Evolutionary conservation across 1,140 invertebrate genomes (phyloP).

Genomic region (Lasioglossum baleicum): DNA sequence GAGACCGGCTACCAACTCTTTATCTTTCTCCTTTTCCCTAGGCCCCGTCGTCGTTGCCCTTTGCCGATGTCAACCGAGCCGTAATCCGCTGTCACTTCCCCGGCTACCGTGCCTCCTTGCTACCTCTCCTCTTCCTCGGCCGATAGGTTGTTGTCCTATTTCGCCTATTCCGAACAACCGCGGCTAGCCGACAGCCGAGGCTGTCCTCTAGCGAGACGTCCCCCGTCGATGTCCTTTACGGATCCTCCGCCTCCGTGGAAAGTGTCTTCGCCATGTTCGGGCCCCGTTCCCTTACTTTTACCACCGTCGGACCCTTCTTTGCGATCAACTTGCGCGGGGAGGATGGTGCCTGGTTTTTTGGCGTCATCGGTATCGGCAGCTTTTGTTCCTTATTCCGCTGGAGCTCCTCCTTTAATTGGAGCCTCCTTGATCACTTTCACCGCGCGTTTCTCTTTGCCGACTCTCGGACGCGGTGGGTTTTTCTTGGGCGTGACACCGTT

Average conservation of each 20-base stretch:
- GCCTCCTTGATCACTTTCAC: constrained; percentile 7
- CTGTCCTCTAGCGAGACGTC: not conserved
- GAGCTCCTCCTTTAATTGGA: not conserved
- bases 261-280: constrained; percentile 38
- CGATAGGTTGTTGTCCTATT: constrained; percentile 41
- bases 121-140: not conserved
- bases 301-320: not conserved
- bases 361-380: too few species aligned
- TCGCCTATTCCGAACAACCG: constrained; percentile 32
- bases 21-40: constrained; percentile 57
- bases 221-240: constrained; percentile 34
- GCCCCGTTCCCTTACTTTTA: constrained; percentile 16
- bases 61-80: constrained; percentile 49
- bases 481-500: not conserved
- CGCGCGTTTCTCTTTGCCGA: not conserved
- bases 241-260: constrained; percentile 28
- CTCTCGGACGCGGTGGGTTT: not conserved
- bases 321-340: too few species aligned
- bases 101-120: constrained; percentile 7
- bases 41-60: constrained; percentile 22
- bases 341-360: too few species aligned
- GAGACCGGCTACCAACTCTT: constrained; percentile 55
- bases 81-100: constrained; percentile 47
- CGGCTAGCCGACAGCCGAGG: not conserved
- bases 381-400: not conserved